These are phyloP conservation scores for Valencia hispanica DNA, from an alignment of 2,797 vertebrate species.

Conservation along the genomic window DNA sequence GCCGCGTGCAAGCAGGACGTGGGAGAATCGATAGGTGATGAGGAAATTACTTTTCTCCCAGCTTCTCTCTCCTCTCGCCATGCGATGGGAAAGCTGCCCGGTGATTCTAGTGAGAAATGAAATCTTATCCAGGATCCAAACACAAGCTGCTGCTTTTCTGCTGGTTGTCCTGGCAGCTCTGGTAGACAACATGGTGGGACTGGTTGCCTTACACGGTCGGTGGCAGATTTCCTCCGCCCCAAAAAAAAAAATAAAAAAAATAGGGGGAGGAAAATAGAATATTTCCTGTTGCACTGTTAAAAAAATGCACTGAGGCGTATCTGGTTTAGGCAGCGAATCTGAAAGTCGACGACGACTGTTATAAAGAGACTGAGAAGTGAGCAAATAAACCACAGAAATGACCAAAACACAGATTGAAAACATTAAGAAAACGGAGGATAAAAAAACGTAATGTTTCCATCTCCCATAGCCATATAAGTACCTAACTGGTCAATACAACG, in stretches of 20 bases:
- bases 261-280: not conserved
- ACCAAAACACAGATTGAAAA: too few relatives aligned
- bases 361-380: too few relatives aligned
- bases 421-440: too few relatives aligned
- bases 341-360: too few relatives aligned
- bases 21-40: slow-evolving; percentile 59
- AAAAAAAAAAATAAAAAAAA: too few relatives aligned
- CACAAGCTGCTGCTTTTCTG: not conserved
- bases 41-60: slow-evolving; percentile 55
- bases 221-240: not conserved
- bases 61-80: slow-evolving; percentile 12
- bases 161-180: not conserved
- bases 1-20: slow-evolving; percentile 41
- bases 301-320: too few relatives aligned
- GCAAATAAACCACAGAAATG: too few relatives aligned
- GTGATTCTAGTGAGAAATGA: slow-evolving; percentile 63
- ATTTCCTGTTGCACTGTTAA: too few relatives aligned
- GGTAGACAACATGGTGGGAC: not conserved
- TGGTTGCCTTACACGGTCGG: not conserved
- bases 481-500: too few relatives aligned
- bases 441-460: too few relatives aligned
- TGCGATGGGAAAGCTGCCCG: slow-evolving; percentile 37
- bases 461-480: too few relatives aligned
- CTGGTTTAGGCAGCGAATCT: too few relatives aligned
- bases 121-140: not conserved